These are phyloP conservation scores for Boulengeromyrus knoepffleri DNA, from an alignment of 2,113 vertebrate species.

Conservation along the genomic window DNA sequence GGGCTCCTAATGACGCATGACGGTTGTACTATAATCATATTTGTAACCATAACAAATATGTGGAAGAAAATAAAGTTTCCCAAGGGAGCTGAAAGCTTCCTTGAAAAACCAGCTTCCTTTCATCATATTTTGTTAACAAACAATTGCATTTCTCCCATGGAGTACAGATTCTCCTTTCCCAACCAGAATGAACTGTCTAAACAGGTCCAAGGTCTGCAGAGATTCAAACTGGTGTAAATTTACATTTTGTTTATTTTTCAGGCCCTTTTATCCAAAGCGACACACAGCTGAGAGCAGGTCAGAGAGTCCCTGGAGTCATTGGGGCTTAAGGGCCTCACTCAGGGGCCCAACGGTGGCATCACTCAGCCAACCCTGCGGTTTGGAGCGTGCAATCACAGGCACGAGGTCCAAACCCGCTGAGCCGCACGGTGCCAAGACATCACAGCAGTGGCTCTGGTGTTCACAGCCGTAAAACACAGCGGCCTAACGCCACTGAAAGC, in stretches of 20 bases:
- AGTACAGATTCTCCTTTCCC: conserved; percentile 37
- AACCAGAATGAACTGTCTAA: conserved; percentile 33
- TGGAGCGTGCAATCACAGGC: neutral
- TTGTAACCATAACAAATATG: conserved; percentile 55
- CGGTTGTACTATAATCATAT: conserved; percentile 46
- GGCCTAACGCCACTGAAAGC: neutral
- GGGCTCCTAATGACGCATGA: conserved; percentile 41
- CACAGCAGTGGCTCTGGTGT: neutral
- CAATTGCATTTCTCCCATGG: conserved; percentile 56
- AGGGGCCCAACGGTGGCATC: neutral
- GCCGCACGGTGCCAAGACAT: neutral
- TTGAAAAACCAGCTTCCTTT: conserved; percentile 49
- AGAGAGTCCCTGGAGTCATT: neutral
- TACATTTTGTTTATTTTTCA: neutral
- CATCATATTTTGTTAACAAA: conserved; percentile 53
- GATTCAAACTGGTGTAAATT: neutral
- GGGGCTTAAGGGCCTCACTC: neutral
- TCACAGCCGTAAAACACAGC: neutral
- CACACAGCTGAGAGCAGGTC: neutral
- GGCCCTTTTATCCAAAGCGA: neutral
- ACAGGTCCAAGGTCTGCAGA: conserved; percentile 22
- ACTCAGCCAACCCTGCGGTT: neutral
- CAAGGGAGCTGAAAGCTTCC: conserved; percentile 35
- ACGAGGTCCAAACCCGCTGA: neutral
- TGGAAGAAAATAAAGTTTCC: conserved; percentile 44